Evolutionary conservation across 1,140 invertebrate species (phyloP).

Genomic region (Ooceraea biroi): DNA sequence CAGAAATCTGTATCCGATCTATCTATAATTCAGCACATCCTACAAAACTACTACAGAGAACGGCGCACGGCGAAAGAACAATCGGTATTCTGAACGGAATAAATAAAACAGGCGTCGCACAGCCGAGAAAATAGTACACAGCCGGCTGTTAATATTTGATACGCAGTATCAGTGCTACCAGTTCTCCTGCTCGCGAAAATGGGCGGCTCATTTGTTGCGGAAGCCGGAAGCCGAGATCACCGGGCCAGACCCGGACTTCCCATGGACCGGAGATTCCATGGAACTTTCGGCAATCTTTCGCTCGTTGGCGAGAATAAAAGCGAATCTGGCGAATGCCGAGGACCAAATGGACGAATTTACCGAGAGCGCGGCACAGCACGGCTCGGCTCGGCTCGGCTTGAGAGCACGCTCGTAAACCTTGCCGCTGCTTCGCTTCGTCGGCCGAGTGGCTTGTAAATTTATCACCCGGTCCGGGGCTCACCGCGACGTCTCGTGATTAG

Average conservation of each 20-base stretch:
- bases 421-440: conserved; percentile 10
- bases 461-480: conserved; percentile 39
- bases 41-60: background rate
- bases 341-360: conserved; percentile 9
- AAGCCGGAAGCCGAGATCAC: background rate
- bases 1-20: conserved; percentile 32
- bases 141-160: conserved; percentile 53
- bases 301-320: conserved; percentile 24
- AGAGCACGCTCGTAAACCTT: conserved; percentile 24
- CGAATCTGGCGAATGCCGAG: background rate
- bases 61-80: background rate
- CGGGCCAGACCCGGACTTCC: too few relatives aligned
- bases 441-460: conserved; percentile 64
- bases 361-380: background rate
- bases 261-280: conserved; percentile 40
- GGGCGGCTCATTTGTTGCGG: conserved; percentile 35
- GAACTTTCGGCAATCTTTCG: background rate
- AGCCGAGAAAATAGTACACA: conserved; percentile 40
- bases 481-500: conserved; percentile 65
- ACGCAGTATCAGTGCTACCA: conserved; percentile 45
- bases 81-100: conserved; percentile 6
- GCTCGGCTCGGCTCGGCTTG: background rate
- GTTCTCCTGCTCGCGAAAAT: conserved; percentile 2
- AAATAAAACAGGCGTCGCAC: conserved; percentile 46
- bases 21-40: conserved; percentile 46